Evolutionary conservation across 2,113 vertebrate genomes (phyloP).

Genomic region (Cyphomyrus plagiostoma): DNA sequence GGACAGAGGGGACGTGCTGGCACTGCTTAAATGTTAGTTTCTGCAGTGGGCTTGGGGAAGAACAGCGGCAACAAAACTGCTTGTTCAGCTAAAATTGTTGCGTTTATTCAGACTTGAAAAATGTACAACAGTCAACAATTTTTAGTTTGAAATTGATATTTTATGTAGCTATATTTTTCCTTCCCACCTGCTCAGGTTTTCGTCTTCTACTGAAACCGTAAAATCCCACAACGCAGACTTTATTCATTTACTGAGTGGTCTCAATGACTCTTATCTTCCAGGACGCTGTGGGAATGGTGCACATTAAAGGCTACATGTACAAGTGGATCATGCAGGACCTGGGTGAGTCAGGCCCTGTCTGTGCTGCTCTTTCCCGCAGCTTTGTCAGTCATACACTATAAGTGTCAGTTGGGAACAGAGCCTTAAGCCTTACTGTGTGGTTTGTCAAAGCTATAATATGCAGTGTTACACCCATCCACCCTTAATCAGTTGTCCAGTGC

Average conservation of each 20-base stretch:
- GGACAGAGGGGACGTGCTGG: not conserved
- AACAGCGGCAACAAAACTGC: not conserved
- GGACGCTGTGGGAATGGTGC: slow-evolving; percentile 75
- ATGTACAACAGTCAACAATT: not conserved
- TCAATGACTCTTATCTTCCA: slow-evolving; percentile 35
- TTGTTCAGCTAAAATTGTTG: not conserved
- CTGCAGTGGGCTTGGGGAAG: not conserved
- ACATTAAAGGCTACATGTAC: slow-evolving; percentile 78
- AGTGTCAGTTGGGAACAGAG: not conserved
- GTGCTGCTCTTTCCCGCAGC: too few relatives aligned
- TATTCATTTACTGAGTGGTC: not conserved
- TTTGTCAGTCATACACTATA: not conserved
- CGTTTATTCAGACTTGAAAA: not conserved
- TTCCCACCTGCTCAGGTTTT: not conserved
- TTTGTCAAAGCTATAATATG: not conserved
- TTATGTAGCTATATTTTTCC: not conserved
- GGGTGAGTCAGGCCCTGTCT: slow-evolving; percentile 46
- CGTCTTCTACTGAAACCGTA: not conserved
- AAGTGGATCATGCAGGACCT: slow-evolving; percentile 77
- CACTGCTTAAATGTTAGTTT: not conserved
- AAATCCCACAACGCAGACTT: not conserved
- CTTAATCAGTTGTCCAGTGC: not conserved
- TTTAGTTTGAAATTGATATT: not conserved
- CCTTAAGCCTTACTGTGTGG: not conserved
- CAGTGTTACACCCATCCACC: not conserved